Evolutionary conservation across 2,888 invertebrate genomes (phyloP).

Genomic region (Synanthedon formicaeformis): DNA sequence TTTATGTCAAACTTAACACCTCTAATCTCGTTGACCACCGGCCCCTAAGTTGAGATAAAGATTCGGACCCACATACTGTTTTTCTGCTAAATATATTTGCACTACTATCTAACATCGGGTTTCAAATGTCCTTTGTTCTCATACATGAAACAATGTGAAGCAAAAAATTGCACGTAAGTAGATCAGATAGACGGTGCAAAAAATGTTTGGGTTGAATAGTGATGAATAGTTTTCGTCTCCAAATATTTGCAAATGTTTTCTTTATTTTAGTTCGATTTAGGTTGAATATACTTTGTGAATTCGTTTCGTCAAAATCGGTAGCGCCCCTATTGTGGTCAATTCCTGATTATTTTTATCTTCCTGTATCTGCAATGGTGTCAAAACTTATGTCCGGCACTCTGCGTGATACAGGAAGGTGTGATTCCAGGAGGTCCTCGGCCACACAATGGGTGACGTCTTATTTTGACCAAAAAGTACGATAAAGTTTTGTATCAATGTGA

Average conservation of each 20-base stretch:
- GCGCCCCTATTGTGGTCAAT: conserved; percentile 44
- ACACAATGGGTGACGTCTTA: conserved; percentile 58
- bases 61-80: conserved; percentile 25
- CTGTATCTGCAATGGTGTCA: conserved; percentile 61
- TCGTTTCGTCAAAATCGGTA: neutral
- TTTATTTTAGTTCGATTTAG: neutral
- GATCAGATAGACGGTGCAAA: conserved; percentile 63
- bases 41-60: conserved; percentile 37
- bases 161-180: conserved; percentile 56
- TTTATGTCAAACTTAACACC: conserved; percentile 38
- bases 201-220: conserved; percentile 42
- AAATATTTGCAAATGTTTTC: conserved; percentile 10
- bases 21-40: conserved; percentile 39
- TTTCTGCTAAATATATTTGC: conserved; percentile 58
- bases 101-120: conserved; percentile 31
- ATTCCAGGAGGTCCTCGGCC: conserved; percentile 46
- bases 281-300: neutral
- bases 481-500: conserved; percentile 40
- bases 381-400: conserved; percentile 60
- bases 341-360: conserved; percentile 59
- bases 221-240: conserved; percentile 48
- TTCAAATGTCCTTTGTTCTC: conserved; percentile 41
- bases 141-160: conserved; percentile 41
- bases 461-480: conserved; percentile 34
- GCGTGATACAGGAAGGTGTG: conserved; percentile 63